Evolutionary conservation across 2,797 vertebrate genomes (phyloP), one percentile per base, ranked within the genome.

Genomic region (Phalanger gymnotis): DNA sequence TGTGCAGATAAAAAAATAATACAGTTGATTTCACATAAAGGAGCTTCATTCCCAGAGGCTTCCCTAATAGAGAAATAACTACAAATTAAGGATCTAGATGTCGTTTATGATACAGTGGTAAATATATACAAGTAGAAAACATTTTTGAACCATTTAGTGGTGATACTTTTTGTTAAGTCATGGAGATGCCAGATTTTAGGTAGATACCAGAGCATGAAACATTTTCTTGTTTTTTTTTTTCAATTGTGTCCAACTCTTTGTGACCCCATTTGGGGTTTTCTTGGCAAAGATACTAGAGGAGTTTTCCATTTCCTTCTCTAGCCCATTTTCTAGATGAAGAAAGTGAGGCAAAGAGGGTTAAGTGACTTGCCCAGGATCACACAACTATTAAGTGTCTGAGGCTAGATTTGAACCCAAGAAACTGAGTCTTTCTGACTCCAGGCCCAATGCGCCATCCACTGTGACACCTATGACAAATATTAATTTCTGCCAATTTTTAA

Each of bases 121-220:
- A 57, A 58, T 90, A 53, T 90, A 28, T 34, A 10, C 54, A 54
- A 92, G 12, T 57, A 22, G 53, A 90, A 93, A 81, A 95, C n/a
- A 1, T 0, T 28, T 91, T 96, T 94, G 93, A 90, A 93, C 27
- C 91, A 13, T 90, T 92, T 34, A 58, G 6, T 61, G 34, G 93
- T 95, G 93, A 55, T 40, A 14, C 31, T 91, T 95, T 96, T 95
- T 96, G n/a, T 93, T 81, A 92, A 90, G 51, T 94, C 94, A 53
- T 47, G 4, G 57, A 54, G 40, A 92, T 93, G 53, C 5, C 5
- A 91, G 13, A 56, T 61, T 73, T 95, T 93, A 94, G 66, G n/a
- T 94, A 31, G 10, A 81, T 57, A 4, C 91, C 54, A 91, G 52
- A 61, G 93, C 22, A 40, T 54, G 51, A 5, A 93, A 73, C 51